Conservation (phyloP, 2,113 vertebrate genomes). For the Eurystomus gularis region DNA sequence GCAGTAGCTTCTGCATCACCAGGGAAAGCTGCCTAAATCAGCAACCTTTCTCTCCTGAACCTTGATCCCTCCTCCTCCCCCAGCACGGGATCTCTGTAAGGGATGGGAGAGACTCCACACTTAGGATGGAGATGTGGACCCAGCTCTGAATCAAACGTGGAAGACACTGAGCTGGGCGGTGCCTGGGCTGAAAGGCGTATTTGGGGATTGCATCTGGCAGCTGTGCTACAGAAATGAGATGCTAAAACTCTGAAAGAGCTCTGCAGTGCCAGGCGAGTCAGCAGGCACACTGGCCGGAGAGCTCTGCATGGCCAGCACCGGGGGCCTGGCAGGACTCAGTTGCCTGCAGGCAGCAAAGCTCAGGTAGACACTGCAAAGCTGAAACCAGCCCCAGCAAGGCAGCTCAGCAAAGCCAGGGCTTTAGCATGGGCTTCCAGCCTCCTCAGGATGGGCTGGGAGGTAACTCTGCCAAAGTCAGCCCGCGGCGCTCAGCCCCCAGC, state of each 20-base stretch:
- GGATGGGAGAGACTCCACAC: background rate
- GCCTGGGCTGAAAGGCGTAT: background rate
- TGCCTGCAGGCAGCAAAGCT: background rate
- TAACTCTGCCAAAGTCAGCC: background rate
- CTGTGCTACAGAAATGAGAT: background rate
- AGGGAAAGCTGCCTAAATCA: background rate
- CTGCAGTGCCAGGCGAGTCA: background rate
- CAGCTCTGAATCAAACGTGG: background rate
- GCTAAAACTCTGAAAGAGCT: background rate
- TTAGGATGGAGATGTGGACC: background rate
- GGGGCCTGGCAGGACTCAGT: background rate
- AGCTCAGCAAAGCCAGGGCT: background rate
- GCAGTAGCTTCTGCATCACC: background rate
- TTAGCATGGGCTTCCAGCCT: background rate
- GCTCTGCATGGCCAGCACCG: background rate
- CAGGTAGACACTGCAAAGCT: background rate
- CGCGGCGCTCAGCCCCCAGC: accelerated
- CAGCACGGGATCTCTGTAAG: accelerated
- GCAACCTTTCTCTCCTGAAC: background rate
- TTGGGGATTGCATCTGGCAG: background rate
- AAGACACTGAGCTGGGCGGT: background rate
- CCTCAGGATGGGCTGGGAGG: background rate
- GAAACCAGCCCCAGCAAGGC: background rate
- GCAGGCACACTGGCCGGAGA: background rate
- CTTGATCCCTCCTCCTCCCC: background rate